Conservation (phyloP, 64 coral and sea anemone genomes). For the Porites australiensis region DNA sequence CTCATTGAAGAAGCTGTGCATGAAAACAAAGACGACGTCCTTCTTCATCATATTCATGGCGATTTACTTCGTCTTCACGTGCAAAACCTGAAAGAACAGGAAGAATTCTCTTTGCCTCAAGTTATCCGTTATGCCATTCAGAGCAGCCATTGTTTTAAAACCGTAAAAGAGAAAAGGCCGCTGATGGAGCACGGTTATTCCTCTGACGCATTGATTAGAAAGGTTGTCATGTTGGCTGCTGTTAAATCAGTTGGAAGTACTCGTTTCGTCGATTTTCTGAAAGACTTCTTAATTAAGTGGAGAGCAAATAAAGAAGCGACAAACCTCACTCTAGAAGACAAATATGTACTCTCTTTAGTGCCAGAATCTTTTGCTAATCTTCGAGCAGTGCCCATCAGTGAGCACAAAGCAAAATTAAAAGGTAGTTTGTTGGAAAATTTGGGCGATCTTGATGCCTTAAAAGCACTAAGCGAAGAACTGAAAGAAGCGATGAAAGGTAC, state of each 20-base stretch:
- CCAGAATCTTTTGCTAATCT: conserved; percentile 70
- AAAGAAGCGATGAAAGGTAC: conserved; percentile 64
- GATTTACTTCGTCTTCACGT: conserved; percentile 82
- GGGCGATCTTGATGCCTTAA: conserved; percentile 56
- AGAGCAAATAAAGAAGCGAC: not conserved
- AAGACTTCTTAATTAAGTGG: not conserved
- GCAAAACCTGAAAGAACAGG: conserved; percentile 58
- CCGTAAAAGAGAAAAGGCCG: conserved; percentile 77
- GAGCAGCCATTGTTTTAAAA: conserved; percentile 77
- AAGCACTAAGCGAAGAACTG: conserved; percentile 60
- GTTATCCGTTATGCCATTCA: conserved; percentile 72
- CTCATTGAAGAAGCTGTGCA: conserved; percentile 69
- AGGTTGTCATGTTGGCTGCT: conserved; percentile 77
- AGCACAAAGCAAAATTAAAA: conserved; percentile 64
- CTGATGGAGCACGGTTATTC: conserved; percentile 83
- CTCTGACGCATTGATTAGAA: conserved; percentile 72
- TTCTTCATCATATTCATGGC: conserved; percentile 85
- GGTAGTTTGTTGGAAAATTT: conserved; percentile 50
- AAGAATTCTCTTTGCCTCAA: conserved; percentile 38
- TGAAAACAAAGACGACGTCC: conserved; percentile 63
- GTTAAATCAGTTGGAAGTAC: conserved; percentile 38
- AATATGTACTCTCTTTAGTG: conserved; percentile 68
- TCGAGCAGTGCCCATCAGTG: conserved; percentile 62
- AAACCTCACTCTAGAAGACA: conserved; percentile 43
- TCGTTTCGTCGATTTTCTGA: conserved; percentile 69